These are phyloP conservation scores for Schlechtendalia chinensis DNA, from an alignment of 1,140 invertebrate species.

Conservation along the genomic window DNA sequence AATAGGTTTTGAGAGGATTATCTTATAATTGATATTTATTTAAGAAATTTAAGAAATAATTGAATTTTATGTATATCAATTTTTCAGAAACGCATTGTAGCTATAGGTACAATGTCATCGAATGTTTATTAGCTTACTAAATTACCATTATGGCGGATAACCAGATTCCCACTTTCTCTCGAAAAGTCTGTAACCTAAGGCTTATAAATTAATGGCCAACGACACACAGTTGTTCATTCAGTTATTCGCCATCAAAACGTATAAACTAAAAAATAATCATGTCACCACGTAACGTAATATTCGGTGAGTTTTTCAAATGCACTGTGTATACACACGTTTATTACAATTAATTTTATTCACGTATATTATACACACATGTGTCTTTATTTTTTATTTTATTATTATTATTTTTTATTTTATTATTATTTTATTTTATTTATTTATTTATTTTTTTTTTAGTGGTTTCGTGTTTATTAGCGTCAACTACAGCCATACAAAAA, in stretches of 20 bases:
- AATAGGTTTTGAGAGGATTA: too few relatives aligned
- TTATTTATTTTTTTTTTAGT: neutral
- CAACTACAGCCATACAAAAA: conserved; percentile 50
- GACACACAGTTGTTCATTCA: neutral
- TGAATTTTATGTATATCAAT: too few relatives aligned
- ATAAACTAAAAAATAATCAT: neutral
- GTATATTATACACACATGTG: too few relatives aligned
- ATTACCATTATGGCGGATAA: neutral
- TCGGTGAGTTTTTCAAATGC: neutral
- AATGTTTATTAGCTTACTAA: neutral
- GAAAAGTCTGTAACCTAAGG: neutral
- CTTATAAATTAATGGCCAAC: conserved; percentile 21
- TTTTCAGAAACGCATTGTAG: too few relatives aligned
- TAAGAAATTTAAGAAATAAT: too few relatives aligned
- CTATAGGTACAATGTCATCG: neutral
- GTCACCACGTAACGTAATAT: neutral
- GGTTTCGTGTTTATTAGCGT: conserved; percentile 10
- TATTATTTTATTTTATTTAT: too few relatives aligned
- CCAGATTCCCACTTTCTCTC: conserved; percentile 37
- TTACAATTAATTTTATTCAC: too few relatives aligned
- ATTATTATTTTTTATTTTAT: too few relatives aligned
- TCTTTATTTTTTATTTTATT: too few relatives aligned
- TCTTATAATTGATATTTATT: too few relatives aligned
- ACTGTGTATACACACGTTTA: too few relatives aligned
- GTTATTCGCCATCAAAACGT: neutral